Evolutionary conservation across 2,797 vertebrate species (phyloP), one percentile per base, ranked within the genome.

Genomic region (Falco rusticolus): DNA sequence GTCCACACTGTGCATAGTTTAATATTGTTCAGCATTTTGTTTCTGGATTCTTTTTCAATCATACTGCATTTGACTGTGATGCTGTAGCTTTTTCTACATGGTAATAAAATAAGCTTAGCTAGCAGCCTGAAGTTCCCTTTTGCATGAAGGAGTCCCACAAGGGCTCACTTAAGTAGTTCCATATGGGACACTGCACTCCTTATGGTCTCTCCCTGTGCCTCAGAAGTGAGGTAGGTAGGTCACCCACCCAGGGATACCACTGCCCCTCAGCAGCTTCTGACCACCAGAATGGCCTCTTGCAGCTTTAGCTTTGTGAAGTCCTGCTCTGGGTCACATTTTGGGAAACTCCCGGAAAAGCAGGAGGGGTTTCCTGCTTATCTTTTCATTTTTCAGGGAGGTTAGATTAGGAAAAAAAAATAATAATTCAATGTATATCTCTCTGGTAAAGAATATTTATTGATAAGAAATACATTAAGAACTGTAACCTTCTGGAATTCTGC

Each of bases 161-260:
- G 12, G 17, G 11, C 16, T 48, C 11, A 34, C n/a, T 10, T 29
- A 43, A 64, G 15, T 25, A 51, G 12, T 74, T 37, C 39, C 21
- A 16, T 13, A 25, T 14, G n/a, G 34, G 39, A 64, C 13, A 63
- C 24, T 7, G 48, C 43, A 15, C 21, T 65, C 17, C n/a, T 53
- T 31, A 6, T 6, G 5, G 45, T 43, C 28, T 57, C 16, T 33
- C 29, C 34, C 8, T 51, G 39, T 34, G 51, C 12, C 51, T 71
- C 3, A 0, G 61, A 75, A 54, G 8, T 2, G 7, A 22, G 16
- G 28, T 48, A 39, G 37, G 41, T 17, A 48, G 0, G 33, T 57
- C 15, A 56, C 2, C 12, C 13, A 25, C 6, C 37, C 0, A 2
- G 20, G 18, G 45, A 22, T 45, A 51, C 7, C 15, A 26, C 43